These are phyloP conservation scores for Pyralis farinalis DNA, from an alignment of 2,888 invertebrate genomes.

Conservation along the genomic window DNA sequence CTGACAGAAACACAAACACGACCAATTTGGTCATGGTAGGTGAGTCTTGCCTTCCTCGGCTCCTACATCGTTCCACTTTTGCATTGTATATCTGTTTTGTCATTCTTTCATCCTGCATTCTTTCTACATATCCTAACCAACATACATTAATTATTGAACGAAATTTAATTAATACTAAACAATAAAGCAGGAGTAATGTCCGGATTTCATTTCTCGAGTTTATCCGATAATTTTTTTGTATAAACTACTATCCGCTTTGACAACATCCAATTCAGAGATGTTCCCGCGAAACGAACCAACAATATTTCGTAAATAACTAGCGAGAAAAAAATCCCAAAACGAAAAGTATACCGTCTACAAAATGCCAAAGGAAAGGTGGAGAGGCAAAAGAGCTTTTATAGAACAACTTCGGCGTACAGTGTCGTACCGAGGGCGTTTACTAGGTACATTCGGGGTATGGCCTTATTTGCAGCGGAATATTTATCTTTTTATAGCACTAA, in stretches of 20 bases:
- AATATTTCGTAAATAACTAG: conserved; percentile 39
- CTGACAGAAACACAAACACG: no score
- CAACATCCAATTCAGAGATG: conserved; percentile 4
- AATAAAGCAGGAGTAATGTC: no score
- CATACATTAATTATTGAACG: no score
- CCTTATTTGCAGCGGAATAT: conserved; percentile 28
- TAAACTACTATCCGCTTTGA: background rate
- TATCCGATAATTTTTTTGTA: background rate
- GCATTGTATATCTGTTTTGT: no score
- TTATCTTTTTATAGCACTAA: no score
- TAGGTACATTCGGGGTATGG: conserved; percentile 40
- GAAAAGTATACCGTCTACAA: conserved; percentile 42
- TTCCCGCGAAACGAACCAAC: conserved; percentile 21
- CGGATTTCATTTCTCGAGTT: no score
- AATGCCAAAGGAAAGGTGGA: conserved; percentile 71
- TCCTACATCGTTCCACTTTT: no score
- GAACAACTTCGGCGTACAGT: conserved; percentile 64
- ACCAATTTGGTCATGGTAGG: no score
- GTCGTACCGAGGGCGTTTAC: conserved; percentile 59
- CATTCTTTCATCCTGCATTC: no score
- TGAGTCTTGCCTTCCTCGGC: no score
- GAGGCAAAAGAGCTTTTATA: conserved; percentile 72
- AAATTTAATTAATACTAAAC: no score
- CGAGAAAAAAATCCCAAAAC: conserved; percentile 26
- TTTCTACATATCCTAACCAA: no score